Evolutionary conservation across 2,797 vertebrate genomes (phyloP).

Genomic region (Choloepus didactylus): DNA sequence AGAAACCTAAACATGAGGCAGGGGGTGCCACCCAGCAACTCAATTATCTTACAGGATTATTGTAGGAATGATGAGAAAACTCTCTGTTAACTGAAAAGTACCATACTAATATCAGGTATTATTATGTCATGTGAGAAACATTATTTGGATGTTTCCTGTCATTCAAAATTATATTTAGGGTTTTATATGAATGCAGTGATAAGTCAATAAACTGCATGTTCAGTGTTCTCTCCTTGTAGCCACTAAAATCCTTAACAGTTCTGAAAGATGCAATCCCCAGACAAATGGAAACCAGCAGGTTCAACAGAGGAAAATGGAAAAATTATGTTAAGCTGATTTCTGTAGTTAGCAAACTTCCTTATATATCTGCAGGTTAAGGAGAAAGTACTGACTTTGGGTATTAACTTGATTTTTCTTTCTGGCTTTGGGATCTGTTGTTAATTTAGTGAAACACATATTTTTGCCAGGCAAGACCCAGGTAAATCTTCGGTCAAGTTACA

Average conservation of each 20-base stretch:
- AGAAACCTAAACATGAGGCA: background rate
- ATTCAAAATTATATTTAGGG: background rate
- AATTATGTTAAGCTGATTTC: background rate
- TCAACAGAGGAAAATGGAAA: background rate
- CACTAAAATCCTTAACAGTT: background rate
- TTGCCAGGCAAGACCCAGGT: background rate
- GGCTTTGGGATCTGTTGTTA: conserved; percentile 1
- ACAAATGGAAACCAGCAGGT: conserved; percentile 34
- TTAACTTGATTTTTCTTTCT: conserved; percentile 26
- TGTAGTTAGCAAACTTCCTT: background rate
- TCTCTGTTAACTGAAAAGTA: background rate
- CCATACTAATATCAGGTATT: background rate
- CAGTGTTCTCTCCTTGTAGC: background rate
- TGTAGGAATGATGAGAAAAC: conserved; percentile 9
- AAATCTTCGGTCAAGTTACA: conserved; percentile 52
- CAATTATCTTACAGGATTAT: background rate
- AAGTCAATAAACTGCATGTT: background rate
- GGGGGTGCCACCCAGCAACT: background rate
- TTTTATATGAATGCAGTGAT: background rate
- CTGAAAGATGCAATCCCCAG: conserved; percentile 1
- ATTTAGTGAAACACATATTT: conserved; percentile 58
- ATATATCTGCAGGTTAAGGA: background rate
- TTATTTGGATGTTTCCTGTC: background rate
- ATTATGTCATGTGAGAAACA: background rate
- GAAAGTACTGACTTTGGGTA: background rate